A percentile compares a stretch with the other conserved stretches of the same genome.
Conservation (phyloP, 2,888 invertebrate species). For the Conops quadrifasciatus region DNA sequence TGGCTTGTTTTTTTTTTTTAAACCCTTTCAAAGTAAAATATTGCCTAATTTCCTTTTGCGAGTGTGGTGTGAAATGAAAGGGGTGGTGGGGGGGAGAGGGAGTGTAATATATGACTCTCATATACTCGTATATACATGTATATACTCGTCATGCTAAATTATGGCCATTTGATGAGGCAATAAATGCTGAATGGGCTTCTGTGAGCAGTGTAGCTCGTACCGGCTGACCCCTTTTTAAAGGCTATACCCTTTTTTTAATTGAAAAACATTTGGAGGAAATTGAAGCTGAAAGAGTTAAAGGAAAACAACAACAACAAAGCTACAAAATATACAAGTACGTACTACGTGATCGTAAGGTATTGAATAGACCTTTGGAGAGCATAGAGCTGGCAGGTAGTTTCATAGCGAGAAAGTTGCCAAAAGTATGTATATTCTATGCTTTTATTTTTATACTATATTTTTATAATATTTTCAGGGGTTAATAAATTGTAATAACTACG, state of each 20-base stretch:
- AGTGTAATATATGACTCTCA: neutral
- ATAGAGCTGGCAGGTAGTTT: too few species aligned
- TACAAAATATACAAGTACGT: too few species aligned
- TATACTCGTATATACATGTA: neutral
- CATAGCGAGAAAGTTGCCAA: too few species aligned
- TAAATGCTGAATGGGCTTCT: slow-evolving; percentile 27
- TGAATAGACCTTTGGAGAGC: too few species aligned
- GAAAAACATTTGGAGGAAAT: slow-evolving; percentile 9
- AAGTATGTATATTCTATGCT: too few species aligned
- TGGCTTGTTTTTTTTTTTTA: neutral
- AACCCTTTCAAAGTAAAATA: slow-evolving; percentile 3
- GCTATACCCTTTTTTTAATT: slow-evolving; percentile 20
- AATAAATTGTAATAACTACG: too few species aligned
- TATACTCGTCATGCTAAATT: slow-evolving; percentile 23
- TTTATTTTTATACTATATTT: too few species aligned
- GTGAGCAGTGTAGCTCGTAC: slow-evolving; percentile 10
- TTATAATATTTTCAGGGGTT: too few species aligned
- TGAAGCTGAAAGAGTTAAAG: neutral
- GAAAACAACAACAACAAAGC: too few species aligned
- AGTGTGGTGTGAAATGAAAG: neutral
- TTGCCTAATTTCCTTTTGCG: neutral
- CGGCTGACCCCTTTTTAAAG: neutral
- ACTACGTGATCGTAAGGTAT: too few species aligned
- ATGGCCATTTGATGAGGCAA: slow-evolving; percentile 37
- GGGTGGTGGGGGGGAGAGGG: neutral